A percentile compares a stretch with the other conserved stretches of the same genome.
Evolutionary conservation across 2,113 vertebrate genomes (phyloP).

Genomic region (Paradoxurus hermaphroditus): DNA sequence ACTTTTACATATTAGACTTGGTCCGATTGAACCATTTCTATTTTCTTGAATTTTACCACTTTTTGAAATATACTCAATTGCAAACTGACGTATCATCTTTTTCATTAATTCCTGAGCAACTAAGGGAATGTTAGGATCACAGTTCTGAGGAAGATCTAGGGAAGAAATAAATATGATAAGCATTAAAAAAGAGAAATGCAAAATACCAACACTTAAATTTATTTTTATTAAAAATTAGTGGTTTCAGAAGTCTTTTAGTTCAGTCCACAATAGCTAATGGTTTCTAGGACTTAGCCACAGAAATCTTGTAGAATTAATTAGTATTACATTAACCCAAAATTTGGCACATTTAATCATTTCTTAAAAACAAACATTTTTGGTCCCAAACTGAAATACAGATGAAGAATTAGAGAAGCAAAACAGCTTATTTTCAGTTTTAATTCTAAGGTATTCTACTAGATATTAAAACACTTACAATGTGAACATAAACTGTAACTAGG

Average conservation of each 20-base stretch:
- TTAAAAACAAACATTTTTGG: constrained; percentile 28
- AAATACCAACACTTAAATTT: neutral
- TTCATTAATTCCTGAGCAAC: constrained; percentile 99
- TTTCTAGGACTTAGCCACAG: neutral
- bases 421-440: constrained; percentile 27
- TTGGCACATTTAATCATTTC: constrained; percentile 5
- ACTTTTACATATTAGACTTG: constrained; percentile 86
- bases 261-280: neutral
- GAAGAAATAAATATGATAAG: constrained; percentile 75
- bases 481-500: neutral
- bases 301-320: neutral
- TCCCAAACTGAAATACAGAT: constrained; percentile 21
- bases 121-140: constrained; percentile 97
- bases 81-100: constrained; percentile 99
- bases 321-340: neutral
- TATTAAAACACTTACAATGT: constrained; percentile 9
- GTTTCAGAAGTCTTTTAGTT: constrained; percentile 17
- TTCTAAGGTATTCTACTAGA: neutral
- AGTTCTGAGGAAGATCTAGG: constrained; percentile 94
- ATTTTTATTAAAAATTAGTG: constrained; percentile 46
- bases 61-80: constrained; percentile 97
- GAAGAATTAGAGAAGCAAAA: constrained; percentile 2
- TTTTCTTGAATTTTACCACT: constrained; percentile 92
- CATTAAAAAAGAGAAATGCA: constrained; percentile 58
- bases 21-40: constrained; percentile 88